Percentiles rank a stretch among this genome's conserved stretches.
These are phyloP conservation scores for Loxodonta africana DNA, from an alignment of 2,113 vertebrate genomes.

Conservation along the genomic window DNA sequence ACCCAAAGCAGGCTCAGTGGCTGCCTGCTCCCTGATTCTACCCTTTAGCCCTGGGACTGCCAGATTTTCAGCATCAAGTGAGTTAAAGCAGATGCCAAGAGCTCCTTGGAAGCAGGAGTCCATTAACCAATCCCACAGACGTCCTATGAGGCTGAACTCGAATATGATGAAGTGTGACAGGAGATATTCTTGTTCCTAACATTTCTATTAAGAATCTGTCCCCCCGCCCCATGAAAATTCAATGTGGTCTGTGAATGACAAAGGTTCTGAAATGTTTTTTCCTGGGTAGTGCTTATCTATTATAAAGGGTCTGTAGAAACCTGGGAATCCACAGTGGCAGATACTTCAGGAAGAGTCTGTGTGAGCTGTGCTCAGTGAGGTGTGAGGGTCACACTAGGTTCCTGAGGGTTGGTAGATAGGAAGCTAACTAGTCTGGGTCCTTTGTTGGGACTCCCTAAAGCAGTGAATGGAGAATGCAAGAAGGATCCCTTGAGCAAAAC, in stretches of 20 bases:
- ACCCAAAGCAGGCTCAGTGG: neutral
- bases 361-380: neutral
- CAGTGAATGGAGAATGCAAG: neutral
- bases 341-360: neutral
- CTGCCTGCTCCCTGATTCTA: neutral
- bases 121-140: neutral
- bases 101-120: neutral
- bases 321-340: neutral
- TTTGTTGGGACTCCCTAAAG: neutral
- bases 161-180: neutral
- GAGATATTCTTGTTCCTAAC: neutral
- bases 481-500: neutral
- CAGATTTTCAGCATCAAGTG: neutral
- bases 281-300: neutral
- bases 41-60: neutral
- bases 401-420: neutral
- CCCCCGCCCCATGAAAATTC: neutral
- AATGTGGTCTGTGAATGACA: neutral
- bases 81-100: neutral
- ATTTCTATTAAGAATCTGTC: neutral
- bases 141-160: neutral
- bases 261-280: slow-evolving; percentile 1
- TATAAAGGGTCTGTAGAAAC: neutral
- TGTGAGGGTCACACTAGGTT: neutral
- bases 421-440: neutral